Base-by-base conservation (phyloP, 2,113 vertebrate species). In the Euleptes europaea region DNA sequence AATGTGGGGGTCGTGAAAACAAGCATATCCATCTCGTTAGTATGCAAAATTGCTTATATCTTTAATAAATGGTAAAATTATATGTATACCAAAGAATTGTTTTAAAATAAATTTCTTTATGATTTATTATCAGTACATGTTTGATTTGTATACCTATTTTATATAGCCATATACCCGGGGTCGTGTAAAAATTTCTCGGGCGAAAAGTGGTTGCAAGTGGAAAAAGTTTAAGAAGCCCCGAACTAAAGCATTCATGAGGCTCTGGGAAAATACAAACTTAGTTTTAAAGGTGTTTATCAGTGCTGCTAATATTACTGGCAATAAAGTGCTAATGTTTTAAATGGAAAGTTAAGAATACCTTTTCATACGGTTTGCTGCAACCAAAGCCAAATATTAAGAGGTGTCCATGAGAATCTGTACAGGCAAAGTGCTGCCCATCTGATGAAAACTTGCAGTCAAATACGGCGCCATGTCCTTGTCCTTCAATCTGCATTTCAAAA, bases 381-480 rank as follows among this genome's bases (percentile, higher is more conserved):
- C 98, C 99, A 82, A 99, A 99, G 19, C 98, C 99, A 95, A 99
- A 99, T 92, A 99, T 97, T 87, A 99, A 89, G 80, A 99, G 96
- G 91, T 99, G 98, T 42, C 99, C 99, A 23, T 99, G 98, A 70
- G 99, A 99, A 94, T 99, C 99, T 54, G 98, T 99, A 91, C 98
- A 98, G 67, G 98, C 98, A 71, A 99, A 98, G 86, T 98, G 98
- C 63, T 99, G 98, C 70, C 99, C 99, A 77, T 99, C 98, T 15
- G 97, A 97, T 44, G 99, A 99, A 92, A 99, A 99, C 91, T 99
- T 99, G 93, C 99, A 99, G 92, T 99, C 99, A 91, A 99, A 99
- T 67, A 99, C 98, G 40, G 99, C 98, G 83, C 99, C 99, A 0
- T 99, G 98, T 86, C 99, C 98, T 94, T 99, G 98, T 47, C 98